A percentile compares a stretch with the other conserved stretches of the same genome.
These are phyloP conservation scores for Laupala kohalensis DNA, from an alignment of 1,140 invertebrate genomes.

Conservation along the genomic window DNA sequence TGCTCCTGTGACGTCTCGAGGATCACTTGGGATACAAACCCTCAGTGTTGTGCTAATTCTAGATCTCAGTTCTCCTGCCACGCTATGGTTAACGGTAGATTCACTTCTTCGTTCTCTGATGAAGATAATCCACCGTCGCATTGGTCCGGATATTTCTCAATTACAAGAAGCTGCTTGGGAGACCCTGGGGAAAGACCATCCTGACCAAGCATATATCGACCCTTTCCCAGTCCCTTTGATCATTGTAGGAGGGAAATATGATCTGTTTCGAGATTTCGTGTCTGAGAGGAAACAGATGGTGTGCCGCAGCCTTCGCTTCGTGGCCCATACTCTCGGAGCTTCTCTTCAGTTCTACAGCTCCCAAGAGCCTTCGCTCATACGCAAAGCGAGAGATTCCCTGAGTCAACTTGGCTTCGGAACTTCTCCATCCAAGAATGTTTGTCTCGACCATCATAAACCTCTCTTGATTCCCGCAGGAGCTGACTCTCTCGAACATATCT, in stretches of 20 bases:
- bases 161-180: constrained; percentile 25
- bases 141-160: constrained; percentile 16
- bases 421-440: constrained; percentile 30
- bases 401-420: constrained; percentile 36
- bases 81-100: constrained; percentile 53
- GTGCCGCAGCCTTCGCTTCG: constrained; percentile 54
- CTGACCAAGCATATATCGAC: constrained; percentile 27
- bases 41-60: constrained; percentile 47
- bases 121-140: neutral
- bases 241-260: constrained; percentile 76
- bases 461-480: constrained; percentile 43
- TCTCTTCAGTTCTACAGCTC: constrained; percentile 61
- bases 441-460: constrained; percentile 48
- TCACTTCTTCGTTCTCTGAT: constrained; percentile 10
- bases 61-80: constrained; percentile 52
- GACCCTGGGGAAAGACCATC: constrained; percentile 28
- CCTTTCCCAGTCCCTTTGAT: constrained; percentile 47
- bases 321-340: constrained; percentile 54
- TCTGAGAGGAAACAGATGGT: constrained; percentile 61
- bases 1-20: constrained; percentile 36
- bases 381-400: constrained; percentile 53
- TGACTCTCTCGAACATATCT: constrained; percentile 51
- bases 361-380: constrained; percentile 50
- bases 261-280: constrained; percentile 64
- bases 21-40: constrained; percentile 31